phyloP scores from a whole-genome alignment of 92 coral and sea anemone species.

The Porites rus region DNA sequence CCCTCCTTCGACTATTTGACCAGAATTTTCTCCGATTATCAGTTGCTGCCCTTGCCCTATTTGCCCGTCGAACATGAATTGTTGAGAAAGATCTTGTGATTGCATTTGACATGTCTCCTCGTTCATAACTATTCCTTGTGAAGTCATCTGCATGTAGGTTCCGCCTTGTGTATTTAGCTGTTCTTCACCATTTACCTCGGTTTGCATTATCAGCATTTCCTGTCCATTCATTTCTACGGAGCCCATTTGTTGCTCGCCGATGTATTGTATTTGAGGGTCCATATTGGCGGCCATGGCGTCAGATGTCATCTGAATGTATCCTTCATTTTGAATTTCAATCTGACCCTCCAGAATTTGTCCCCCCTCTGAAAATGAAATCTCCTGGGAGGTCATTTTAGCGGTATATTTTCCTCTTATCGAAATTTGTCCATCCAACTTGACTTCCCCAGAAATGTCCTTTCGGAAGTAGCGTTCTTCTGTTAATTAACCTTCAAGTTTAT shows the following conservation, averaged over 20 bases:
- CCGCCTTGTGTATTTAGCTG: constrained; percentile 3
- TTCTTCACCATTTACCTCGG: constrained; percentile 35
- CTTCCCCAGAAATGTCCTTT: neutral
- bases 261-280: constrained; percentile 35
- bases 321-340: constrained; percentile 31
- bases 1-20: neutral
- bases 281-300: constrained; percentile 15
- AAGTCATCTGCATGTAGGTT: neutral
- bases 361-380: constrained; percentile 33
- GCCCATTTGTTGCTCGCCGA: constrained; percentile 19
- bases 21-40: neutral
- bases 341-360: constrained; percentile 18
- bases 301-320: constrained; percentile 40
- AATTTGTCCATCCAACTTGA: neutral
- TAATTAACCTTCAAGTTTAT: constrained; percentile 18
- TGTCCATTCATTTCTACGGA: constrained; percentile 40
- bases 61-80: constrained; percentile 36
- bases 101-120: constrained; percentile 24
- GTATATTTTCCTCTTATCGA: neutral
- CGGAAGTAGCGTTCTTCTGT: neutral
- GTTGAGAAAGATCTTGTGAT: constrained; percentile 12
- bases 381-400: constrained; percentile 35
- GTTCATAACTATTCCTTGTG: constrained; percentile 10
- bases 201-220: constrained; percentile 44
- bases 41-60: constrained; percentile 34